Evolutionary conservation across 2,797 vertebrate species (phyloP), one percentile per base, ranked within the genome.

Genomic region (Notoglanidium macrostoma): DNA sequence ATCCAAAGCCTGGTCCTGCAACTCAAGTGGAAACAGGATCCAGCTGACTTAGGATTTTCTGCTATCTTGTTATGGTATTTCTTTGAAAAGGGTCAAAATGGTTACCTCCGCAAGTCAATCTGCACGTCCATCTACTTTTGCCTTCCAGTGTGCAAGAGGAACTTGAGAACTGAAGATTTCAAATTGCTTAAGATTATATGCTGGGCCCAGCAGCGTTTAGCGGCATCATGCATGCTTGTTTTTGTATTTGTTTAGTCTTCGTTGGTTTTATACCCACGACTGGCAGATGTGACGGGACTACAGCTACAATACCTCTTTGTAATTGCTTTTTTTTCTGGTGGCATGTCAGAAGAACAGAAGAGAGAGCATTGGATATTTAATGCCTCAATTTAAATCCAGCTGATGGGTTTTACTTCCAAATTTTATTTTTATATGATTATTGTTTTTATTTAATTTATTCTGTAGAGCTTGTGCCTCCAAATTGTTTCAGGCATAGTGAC

Each of bases 351-450:
- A 86, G 59, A 85, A 73, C 44, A 79, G 35, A 81, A 81, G 14
- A 19, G 54, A 86, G 81, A 76, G 12, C 55, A 78, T 77, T 67
- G 61, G 85, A 90, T 89, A 82, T 90, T 57, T 74, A 86, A 86
- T 85, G 88, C 86, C 85, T 88, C 88, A 40, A 73, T 83, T 73
- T 57, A 65, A 44, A 79, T 83, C 87, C 84, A 85, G 55, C 76
- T 32, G 74, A 89, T 86, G 83, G 85, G 74, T 90, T 91, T 82
- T 87, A 86, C 92, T 93, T 91, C 92, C 92, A 93, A 94, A 93
- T 95, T 91, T 96, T 96, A 96, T 96, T 96, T 96, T 96, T 96
- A 90, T 96, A 96, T 89, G 89, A 94, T 93, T 93, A 92, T 93
- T 92, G 91, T 89, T 93, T 63, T 82, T 91, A 95, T 96, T 96